A percentile compares a stretch with the other conserved stretches of the same genome.
These are phyloP conservation scores for Ctenodactylus gundi DNA, from an alignment of 2,113 vertebrate species.

Conservation along the genomic window DNA sequence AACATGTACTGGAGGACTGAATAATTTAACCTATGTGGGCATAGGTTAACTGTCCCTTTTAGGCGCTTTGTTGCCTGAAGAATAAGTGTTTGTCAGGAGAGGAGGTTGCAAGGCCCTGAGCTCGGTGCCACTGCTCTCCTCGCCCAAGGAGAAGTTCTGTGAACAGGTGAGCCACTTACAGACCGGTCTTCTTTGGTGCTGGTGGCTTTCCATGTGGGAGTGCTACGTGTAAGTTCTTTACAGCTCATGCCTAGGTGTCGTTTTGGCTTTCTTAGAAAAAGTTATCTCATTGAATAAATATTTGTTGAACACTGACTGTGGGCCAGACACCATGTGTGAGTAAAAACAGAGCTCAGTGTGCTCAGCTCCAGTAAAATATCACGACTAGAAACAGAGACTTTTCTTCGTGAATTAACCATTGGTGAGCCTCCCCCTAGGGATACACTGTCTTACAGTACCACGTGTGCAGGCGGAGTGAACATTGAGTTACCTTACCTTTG, in stretches of 20 bases:
- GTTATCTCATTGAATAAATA: slow-evolving; percentile 66
- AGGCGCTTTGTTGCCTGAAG: neutral
- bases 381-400: too few relatives aligned
- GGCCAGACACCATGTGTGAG: neutral
- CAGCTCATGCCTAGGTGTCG: slow-evolving; percentile 8
- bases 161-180: neutral
- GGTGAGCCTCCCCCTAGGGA: too few relatives aligned
- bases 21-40: neutral
- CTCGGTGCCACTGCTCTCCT: too few relatives aligned
- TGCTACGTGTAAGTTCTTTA: neutral
- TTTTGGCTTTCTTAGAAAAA: slow-evolving; percentile 53
- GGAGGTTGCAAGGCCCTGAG: too few relatives aligned
- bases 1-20: neutral
- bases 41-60: neutral
- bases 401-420: too few relatives aligned
- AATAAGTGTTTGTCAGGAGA: neutral
- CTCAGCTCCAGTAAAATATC: neutral
- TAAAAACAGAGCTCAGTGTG: slow-evolving; percentile 35
- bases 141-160: too few relatives aligned
- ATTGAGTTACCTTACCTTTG: neutral
- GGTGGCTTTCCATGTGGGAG: neutral
- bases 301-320: slow-evolving; percentile 49
- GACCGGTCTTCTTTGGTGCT: neutral
- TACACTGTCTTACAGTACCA: neutral
- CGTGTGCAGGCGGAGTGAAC: neutral